Evolutionary conservation across 1,140 invertebrate species (phyloP).

Genomic region (Pogonus chalceus): DNA sequence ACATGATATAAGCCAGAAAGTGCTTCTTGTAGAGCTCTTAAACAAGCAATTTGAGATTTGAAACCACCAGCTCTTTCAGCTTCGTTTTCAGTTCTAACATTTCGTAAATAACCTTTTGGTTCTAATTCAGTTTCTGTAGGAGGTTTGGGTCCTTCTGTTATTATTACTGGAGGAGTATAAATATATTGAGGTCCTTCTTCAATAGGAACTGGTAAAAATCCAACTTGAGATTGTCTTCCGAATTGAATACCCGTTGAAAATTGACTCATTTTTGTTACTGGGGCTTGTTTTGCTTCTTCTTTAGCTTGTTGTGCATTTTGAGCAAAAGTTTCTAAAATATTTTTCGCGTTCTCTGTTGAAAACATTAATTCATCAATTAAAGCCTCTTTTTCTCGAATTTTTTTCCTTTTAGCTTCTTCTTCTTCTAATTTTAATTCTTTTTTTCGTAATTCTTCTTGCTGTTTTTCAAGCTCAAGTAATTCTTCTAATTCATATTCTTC

Average conservation of each 20-base stretch:
- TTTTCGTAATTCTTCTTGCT: slow-evolving; percentile 53
- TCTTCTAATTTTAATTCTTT: slow-evolving; percentile 52
- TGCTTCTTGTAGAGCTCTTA: slow-evolving; percentile 82
- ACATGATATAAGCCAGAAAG: slow-evolving; percentile 71
- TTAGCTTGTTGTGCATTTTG: slow-evolving; percentile 53
- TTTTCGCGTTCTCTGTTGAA: slow-evolving; percentile 76
- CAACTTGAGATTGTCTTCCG: slow-evolving; percentile 41
- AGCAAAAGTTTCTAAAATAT: slow-evolving; percentile 77
- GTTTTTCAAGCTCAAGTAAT: slow-evolving; percentile 75
- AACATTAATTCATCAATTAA: slow-evolving; percentile 92
- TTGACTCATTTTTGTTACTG: slow-evolving; percentile 44
- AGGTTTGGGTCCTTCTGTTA: slow-evolving; percentile 61
- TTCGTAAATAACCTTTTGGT: slow-evolving; percentile 58
- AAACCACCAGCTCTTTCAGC: slow-evolving; percentile 84
- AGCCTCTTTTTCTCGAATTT: slow-evolving; percentile 77
- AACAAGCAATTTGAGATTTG: slow-evolving; percentile 67
- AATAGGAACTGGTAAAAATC: slow-evolving; percentile 53
- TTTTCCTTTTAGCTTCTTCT: slow-evolving; percentile 68
- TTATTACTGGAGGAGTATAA: slow-evolving; percentile 50
- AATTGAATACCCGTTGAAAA: slow-evolving; percentile 78
- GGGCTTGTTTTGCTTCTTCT: slow-evolving; percentile 46
- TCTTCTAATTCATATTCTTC: slow-evolving; percentile 76
- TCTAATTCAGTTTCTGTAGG: slow-evolving; percentile 56
- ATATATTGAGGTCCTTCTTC: slow-evolving; percentile 65
- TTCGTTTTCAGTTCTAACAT: slow-evolving; percentile 60